phyloP scores from a whole-genome alignment of 2,113 vertebrate genomes.

The Bostrychus sinensis region DNA sequence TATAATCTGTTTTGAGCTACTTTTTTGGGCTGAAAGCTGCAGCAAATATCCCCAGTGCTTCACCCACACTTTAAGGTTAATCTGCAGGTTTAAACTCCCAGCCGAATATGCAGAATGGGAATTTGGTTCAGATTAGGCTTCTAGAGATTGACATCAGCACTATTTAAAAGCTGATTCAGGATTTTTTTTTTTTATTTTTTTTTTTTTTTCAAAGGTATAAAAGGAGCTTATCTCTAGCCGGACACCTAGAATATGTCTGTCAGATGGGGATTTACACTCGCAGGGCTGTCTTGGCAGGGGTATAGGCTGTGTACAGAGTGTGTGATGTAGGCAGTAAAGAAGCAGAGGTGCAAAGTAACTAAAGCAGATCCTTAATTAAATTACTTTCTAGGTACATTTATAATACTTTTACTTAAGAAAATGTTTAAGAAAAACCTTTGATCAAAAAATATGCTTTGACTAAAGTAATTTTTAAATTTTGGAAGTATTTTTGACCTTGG shows the following conservation, averaged over 20 bases:
- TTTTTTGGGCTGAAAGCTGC: slow-evolving; percentile 30
- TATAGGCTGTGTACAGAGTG: slow-evolving; percentile 17
- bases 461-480: no score
- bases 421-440: no score
- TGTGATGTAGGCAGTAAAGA: background rate
- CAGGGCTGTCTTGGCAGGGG: slow-evolving; percentile 48
- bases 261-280: slow-evolving; percentile 62
- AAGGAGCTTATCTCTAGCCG: slow-evolving; percentile 57
- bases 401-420: no score
- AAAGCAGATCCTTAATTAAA: background rate
- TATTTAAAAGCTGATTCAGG: slow-evolving; percentile 66
- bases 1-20: slow-evolving; percentile 24
- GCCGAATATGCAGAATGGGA: slow-evolving; percentile 18
- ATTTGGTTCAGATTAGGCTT: slow-evolving; percentile 56
- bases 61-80: slow-evolving; percentile 46
- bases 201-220: slow-evolving; percentile 31
- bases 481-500: no score
- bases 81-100: slow-evolving; percentile 30
- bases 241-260: slow-evolving; percentile 58
- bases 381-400: no score
- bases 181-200: slow-evolving; percentile 39
- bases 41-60: slow-evolving; percentile 18
- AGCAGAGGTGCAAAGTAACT: background rate
- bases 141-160: slow-evolving; percentile 68
- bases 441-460: no score